Evolutionary conservation across 2,113 vertebrate genomes (phyloP).

Genomic region (Aspidoscelis tigris): DNA sequence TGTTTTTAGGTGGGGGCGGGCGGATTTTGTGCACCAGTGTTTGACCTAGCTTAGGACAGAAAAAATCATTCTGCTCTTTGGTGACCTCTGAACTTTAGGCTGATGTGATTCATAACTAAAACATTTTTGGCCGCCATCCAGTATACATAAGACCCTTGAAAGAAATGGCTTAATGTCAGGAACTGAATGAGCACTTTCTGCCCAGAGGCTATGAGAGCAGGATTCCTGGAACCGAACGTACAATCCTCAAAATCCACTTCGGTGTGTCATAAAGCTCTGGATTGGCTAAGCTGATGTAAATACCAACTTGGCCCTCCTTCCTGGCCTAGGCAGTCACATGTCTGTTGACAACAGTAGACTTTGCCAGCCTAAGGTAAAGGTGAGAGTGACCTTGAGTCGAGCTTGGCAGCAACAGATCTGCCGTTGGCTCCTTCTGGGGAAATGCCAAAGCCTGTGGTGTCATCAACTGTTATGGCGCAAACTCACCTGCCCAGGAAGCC

Average conservation of each 20-base stretch:
- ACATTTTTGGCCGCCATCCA: not conserved
- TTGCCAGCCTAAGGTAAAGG: too few species aligned
- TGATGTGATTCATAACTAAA: conserved; percentile 15
- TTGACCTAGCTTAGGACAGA: conserved; percentile 24
- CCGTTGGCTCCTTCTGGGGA: too few species aligned
- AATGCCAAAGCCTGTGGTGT: too few species aligned
- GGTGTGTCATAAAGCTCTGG: not conserved
- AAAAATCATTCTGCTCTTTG: conserved; percentile 49
- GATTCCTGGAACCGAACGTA: not conserved
- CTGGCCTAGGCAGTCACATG: too few species aligned
- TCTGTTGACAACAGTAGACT: too few species aligned
- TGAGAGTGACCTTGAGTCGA: too few species aligned
- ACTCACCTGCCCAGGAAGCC: too few species aligned
- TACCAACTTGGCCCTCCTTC: not conserved
- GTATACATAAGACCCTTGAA: not conserved
- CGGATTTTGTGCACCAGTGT: not conserved
- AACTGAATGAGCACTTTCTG: not conserved
- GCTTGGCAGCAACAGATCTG: too few species aligned
- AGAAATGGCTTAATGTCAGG: conserved; percentile 1
- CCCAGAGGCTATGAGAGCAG: not conserved
- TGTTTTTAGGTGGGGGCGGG: not conserved
- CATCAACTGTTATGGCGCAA: too few species aligned
- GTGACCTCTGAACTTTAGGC: not conserved
- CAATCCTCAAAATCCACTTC: too few species aligned
- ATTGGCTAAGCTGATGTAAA: not conserved